phyloP scores from a whole-genome alignment of 1,140 invertebrate genomes.

The Drosophila paulistorum region DNA sequence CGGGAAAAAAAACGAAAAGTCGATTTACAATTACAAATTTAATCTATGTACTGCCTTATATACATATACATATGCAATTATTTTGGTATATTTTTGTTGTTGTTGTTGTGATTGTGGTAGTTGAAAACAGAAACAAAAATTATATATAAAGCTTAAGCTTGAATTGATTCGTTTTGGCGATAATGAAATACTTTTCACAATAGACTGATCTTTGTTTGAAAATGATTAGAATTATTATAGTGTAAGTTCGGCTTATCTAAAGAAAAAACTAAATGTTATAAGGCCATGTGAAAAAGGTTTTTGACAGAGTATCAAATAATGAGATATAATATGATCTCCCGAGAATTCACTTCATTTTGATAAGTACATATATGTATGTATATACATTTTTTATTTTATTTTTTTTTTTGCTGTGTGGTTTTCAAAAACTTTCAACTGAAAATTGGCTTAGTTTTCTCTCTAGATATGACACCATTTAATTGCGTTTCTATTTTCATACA shows the following conservation, averaged over 20 bases:
- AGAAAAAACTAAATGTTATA: background rate
- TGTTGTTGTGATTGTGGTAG: no score
- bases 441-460: background rate
- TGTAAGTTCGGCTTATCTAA: background rate
- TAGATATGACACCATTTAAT: background rate
- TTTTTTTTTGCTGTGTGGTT: background rate
- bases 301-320: no score
- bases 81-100: no score
- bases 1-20: no score
- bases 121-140: background rate
- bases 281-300: no score
- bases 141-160: background rate
- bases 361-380: background rate
- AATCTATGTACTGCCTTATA: background rate
- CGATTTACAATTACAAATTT: no score
- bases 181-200: conserved; percentile 12
- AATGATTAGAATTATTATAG: background rate
- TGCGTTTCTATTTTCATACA: background rate
- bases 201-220: conserved; percentile 4
- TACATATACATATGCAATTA: background rate
- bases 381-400: no score
- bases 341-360: no score
- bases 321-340: no score
- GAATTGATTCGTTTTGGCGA: conserved; percentile 20
- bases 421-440: background rate